Evolutionary conservation across 1,140 invertebrate genomes (phyloP).

Genomic region (Drosophila bipectinata): DNA sequence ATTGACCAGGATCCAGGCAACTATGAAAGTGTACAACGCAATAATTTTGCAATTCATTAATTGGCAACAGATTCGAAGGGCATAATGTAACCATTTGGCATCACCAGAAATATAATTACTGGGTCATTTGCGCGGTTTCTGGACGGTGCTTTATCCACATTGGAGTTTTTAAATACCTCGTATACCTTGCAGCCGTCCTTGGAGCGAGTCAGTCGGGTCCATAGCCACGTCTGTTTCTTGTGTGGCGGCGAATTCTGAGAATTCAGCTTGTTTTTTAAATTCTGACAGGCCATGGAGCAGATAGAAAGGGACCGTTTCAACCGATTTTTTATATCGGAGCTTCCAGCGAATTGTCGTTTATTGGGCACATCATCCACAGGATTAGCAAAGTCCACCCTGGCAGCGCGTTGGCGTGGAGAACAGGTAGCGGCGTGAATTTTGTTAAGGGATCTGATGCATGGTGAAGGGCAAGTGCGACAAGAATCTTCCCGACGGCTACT

Average conservation of each 20-base stretch:
- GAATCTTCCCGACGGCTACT: slow-evolving; percentile 8
- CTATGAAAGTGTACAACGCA: neutral
- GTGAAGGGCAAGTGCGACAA: neutral
- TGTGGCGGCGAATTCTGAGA: neutral
- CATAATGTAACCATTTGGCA: slow-evolving; percentile 64
- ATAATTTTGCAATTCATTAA: slow-evolving; percentile 2
- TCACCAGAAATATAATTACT: slow-evolving; percentile 55
- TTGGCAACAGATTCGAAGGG: slow-evolving; percentile 48
- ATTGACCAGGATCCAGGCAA: neutral
- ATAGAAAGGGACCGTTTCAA: slow-evolving; percentile 37
- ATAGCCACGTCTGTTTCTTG: slow-evolving; percentile 39
- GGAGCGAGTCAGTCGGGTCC: slow-evolving; percentile 44
- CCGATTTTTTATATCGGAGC: neutral
- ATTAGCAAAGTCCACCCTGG: slow-evolving; percentile 57
- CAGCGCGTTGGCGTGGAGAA: slow-evolving; percentile 22
- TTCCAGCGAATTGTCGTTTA: neutral
- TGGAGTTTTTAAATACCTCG: slow-evolving; percentile 62
- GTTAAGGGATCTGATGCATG: slow-evolving; percentile 14
- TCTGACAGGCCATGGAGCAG: slow-evolving; percentile 28
- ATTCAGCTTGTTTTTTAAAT: slow-evolving; percentile 27
- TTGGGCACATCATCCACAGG: slow-evolving; percentile 23
- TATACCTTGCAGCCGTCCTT: slow-evolving; percentile 55
- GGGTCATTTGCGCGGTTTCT: slow-evolving; percentile 14
- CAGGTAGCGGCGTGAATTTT: slow-evolving; percentile 4
- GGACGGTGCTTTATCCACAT: slow-evolving; percentile 12